Conservation (phyloP, 64 coral and sea anemone genomes). For the Actinia equina region DNA sequence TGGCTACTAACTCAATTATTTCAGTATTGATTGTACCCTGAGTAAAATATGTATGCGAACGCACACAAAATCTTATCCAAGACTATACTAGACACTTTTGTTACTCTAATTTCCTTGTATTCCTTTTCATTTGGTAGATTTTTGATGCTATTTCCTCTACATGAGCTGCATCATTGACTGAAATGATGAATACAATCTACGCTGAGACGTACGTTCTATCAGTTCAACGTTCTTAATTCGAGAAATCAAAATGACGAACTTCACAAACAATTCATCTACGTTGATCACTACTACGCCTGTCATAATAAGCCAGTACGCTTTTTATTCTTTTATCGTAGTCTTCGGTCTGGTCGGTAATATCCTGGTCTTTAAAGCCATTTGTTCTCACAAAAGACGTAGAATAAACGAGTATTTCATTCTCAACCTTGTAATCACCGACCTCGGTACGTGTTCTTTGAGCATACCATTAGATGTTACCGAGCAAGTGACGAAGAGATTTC, state of each 20-base stretch:
- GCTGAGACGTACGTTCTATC: no score
- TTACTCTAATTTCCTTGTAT: no score
- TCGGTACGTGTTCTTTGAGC: constrained; percentile 24
- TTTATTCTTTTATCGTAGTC: constrained; percentile 10
- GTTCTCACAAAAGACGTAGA: constrained; percentile 2
- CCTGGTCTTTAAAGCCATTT: constrained; percentile 22
- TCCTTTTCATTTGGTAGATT: no score
- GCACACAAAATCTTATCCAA: no score
- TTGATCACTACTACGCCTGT: neutral
- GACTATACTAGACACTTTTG: no score
- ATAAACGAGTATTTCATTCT: constrained; percentile 52
- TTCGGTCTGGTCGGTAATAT: constrained; percentile 7
- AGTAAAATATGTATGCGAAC: no score
- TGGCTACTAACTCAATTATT: no score
- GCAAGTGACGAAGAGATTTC: constrained; percentile 8
- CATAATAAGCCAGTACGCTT: neutral
- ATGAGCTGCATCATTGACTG: no score
- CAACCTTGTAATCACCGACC: constrained; percentile 46
- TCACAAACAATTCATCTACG: neutral
- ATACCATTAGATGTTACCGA: constrained; percentile 45
- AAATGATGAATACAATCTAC: no score
- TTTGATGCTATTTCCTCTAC: no score
- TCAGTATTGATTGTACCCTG: no score
- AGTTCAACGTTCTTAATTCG: neutral
- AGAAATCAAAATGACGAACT: neutral